Percentiles rank a stretch among this genome's conserved stretches.
Evolutionary conservation across 2,113 vertebrate genomes (phyloP).

Genomic region (Symphodus melops): DNA sequence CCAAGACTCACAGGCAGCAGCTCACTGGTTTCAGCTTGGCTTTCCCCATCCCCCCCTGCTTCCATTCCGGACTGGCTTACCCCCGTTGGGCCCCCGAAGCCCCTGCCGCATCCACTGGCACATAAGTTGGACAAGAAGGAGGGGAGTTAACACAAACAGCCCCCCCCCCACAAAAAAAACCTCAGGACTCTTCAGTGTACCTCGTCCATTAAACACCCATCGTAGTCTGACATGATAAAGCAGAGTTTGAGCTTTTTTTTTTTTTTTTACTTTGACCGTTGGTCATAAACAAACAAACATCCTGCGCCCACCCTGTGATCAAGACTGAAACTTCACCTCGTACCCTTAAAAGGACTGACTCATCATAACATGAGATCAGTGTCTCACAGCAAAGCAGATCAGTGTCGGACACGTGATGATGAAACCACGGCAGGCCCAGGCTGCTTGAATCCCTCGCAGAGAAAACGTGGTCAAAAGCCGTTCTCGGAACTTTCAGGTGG

Average conservation of each 20-base stretch:
- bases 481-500: neutral
- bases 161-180: conserved; percentile 1
- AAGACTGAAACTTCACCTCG: neutral
- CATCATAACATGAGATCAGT: conserved; percentile 12
- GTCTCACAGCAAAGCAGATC: conserved; percentile 17
- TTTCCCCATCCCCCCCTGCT: conserved; percentile 51
- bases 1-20: conserved; percentile 76
- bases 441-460: neutral
- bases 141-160: conserved; percentile 24
- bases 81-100: conserved; percentile 62
- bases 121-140: conserved; percentile 36
- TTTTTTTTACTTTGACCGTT: neutral
- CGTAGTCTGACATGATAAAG: neutral
- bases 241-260: neutral
- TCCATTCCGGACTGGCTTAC: conserved; percentile 49
- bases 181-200: conserved; percentile 5
- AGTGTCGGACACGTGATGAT: neutral
- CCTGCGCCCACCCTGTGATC: neutral
- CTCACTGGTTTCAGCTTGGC: conserved; percentile 51
- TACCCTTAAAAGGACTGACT: neutral
- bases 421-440: neutral
- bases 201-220: neutral
- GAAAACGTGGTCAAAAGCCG: conserved; percentile 1
- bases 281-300: conserved; percentile 4
- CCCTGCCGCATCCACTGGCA: conserved; percentile 52